These are phyloP conservation scores for Turdus rufiventris DNA, from an alignment of 2,113 vertebrate species.

Conservation along the genomic window DNA sequence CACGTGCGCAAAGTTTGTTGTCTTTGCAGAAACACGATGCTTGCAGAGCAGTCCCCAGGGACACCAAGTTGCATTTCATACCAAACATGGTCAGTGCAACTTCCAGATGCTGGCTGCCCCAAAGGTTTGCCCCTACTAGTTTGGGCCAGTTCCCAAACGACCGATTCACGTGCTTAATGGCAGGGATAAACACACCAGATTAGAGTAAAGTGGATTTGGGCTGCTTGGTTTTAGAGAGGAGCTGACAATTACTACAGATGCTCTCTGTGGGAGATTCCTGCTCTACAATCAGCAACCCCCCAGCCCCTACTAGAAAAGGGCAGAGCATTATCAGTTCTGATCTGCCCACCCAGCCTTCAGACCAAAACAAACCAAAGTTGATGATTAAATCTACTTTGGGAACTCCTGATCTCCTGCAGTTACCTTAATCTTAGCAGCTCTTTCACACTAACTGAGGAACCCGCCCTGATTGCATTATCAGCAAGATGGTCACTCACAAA, in stretches of 20 bases:
- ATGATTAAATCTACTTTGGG: background rate
- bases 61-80: conserved; percentile 23
- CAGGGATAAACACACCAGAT: conserved; percentile 27
- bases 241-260: background rate
- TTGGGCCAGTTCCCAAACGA: conserved; percentile 14
- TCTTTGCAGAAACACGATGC: conserved; percentile 32
- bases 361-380: background rate
- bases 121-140: conserved; percentile 25
- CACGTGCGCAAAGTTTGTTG: conserved; percentile 7
- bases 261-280: background rate
- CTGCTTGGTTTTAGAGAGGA: background rate
- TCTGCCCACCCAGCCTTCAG: background rate
- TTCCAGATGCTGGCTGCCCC: conserved; percentile 47
- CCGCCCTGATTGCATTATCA: background rate
- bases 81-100: conserved; percentile 52
- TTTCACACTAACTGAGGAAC: background rate
- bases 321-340: background rate
- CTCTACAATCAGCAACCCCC: background rate
- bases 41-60: background rate
- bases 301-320: background rate
- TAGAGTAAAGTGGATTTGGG: conserved; percentile 22
- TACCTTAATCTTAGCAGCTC: background rate
- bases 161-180: background rate
- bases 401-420: background rate
- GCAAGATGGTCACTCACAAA: background rate